Base-by-base conservation (phyloP, 2,888 invertebrate species). In the Papilio gigon region DNA sequence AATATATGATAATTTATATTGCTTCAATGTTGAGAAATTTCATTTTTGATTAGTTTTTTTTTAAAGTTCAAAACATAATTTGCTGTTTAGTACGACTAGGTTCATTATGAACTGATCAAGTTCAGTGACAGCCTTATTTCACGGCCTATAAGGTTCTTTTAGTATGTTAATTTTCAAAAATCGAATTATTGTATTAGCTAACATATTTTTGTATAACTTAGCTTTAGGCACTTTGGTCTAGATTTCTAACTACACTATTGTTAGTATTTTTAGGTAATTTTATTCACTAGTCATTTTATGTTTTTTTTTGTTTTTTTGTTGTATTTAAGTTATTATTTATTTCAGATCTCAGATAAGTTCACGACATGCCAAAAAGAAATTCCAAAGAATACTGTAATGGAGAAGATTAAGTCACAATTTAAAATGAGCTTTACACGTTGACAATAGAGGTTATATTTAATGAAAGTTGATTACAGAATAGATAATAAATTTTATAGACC, bases 361-460 rank as follows among this genome's bases (percentile, higher is more conserved):
- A 78, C 77, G 76, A 61, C 50, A 67, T 63, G 53, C 69, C 69
- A 69, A 69, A 69, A 70, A 73, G 61, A 83, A 80, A 85, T 84
- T 85, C 86, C 86, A 85, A 86, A 86, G 80, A 81, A 77, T 79
- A 75, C 69, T 69, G 69, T 65, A 65, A 65, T 69, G 65, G 69
- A 69, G 69, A 69, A 69, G 69, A 69, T 69, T 61, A 65, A 69
- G 65, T 69, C 69, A 22, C 69, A 69, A 65, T 37, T 70, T 50
- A 70, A 71, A 63, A 68, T 70, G 87, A 88, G 88, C 88, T 89
- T 89, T 88, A 88, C 83, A 78, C 65, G 73, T 82, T 84, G 88
- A 89, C 88, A 89, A 89, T 89, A 88, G 87, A 77, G 1, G 53
- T 11, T 80, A 82, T 56, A 74, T 73, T 73, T 73, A 72, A 72